Percentiles rank a stretch among this genome's conserved stretches.
These are phyloP conservation scores for Ptychodera flava DNA, from an alignment of 35 echinoderm and acorn worm species.

Conservation along the genomic window DNA sequence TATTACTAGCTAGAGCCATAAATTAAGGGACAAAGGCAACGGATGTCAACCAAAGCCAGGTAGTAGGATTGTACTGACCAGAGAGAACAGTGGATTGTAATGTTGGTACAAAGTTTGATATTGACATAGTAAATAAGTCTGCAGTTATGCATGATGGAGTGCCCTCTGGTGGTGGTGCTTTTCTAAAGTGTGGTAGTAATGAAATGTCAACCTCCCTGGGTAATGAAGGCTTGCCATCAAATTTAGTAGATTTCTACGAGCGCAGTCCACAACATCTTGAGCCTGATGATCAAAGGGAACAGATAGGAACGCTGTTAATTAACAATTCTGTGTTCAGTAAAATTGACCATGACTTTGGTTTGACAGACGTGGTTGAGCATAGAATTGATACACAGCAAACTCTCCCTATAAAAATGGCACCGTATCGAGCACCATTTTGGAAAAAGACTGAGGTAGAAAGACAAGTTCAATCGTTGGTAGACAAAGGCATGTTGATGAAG, in stretches of 20 bases:
- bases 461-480: constrained; percentile 12
- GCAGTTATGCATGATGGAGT: not conserved
- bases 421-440: constrained; percentile 29
- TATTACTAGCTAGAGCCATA: not conserved
- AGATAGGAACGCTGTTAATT: not conserved
- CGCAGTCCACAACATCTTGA: not conserved
- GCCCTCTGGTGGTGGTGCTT: not conserved
- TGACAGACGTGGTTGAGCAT: constrained; percentile 21
- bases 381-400: constrained; percentile 15
- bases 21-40: not conserved
- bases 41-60: not conserved
- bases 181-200: no score
- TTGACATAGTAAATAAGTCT: not conserved
- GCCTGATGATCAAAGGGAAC: not conserved
- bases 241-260: not conserved
- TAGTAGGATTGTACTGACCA: not conserved
- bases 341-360: not conserved
- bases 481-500: not conserved
- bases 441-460: constrained; percentile 23
- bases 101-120: not conserved
- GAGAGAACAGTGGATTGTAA: no score
- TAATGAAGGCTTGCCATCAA: no score
- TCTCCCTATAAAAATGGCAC: constrained; percentile 23
- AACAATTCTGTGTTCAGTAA: not conserved
- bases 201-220: not conserved